Percentiles rank a stretch among this genome's conserved stretches.
These are phyloP conservation scores for Procambarus virginalis DNA, from an alignment of 1,140 invertebrate genomes.

Conservation along the genomic window DNA sequence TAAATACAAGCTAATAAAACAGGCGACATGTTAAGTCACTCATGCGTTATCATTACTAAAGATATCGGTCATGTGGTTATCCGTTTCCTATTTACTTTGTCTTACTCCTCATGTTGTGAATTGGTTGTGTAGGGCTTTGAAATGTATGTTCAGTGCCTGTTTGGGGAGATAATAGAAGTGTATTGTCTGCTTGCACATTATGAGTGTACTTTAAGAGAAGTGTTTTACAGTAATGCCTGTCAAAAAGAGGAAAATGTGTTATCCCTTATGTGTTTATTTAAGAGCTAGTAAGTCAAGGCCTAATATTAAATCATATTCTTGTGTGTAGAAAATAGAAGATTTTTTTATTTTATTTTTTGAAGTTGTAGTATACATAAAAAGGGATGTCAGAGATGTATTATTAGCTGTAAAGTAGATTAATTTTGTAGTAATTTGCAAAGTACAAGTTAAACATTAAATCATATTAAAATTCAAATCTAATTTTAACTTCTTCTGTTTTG, in stretches of 20 bases:
- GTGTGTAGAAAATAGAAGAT: constrained; percentile 24
- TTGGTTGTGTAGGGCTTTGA: constrained; percentile 66
- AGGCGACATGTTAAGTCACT: constrained; percentile 15
- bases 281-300: constrained; percentile 5
- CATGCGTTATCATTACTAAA: constrained; percentile 7
- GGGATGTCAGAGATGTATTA: too few relatives aligned
- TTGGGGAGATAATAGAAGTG: constrained; percentile 62
- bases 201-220: constrained; percentile 27
- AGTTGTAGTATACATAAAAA: background rate
- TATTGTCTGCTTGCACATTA: constrained; percentile 64
- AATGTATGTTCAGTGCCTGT: constrained; percentile 67
- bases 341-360: constrained; percentile 7
- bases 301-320: constrained; percentile 12
- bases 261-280: constrained; percentile 29
- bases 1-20: background rate
- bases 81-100: constrained; percentile 38
- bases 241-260: constrained; percentile 19
- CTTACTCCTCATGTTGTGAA: constrained; percentile 55
- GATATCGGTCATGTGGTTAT: constrained; percentile 45
- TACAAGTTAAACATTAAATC: background rate
- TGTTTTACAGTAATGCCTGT: constrained; percentile 4
- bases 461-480: background rate
- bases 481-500: constrained; percentile 24
- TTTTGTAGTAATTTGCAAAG: background rate
- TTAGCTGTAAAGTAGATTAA: too few relatives aligned